These are phyloP conservation scores for Remorina albescens DNA, from an alignment of 2,797 vertebrate genomes.

Conservation along the genomic window DNA sequence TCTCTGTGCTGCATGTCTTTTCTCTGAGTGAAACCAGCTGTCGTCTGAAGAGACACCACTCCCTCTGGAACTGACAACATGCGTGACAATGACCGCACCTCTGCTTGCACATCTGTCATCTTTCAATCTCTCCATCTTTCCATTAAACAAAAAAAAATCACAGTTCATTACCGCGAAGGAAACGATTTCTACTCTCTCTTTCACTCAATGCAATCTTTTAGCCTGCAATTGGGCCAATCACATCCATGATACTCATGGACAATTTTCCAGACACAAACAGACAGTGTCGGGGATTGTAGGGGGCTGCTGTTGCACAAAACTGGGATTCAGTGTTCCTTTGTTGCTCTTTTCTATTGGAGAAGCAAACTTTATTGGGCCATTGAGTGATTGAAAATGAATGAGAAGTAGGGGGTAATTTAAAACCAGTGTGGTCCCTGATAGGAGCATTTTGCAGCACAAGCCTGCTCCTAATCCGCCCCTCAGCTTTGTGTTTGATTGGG, in stretches of 20 bases:
- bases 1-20: slow-evolving; percentile 62
- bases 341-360: slow-evolving; percentile 66
- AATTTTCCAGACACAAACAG: slow-evolving; percentile 50
- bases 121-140: slow-evolving; percentile 67
- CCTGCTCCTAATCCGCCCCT: slow-evolving; percentile 78
- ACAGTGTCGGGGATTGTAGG: slow-evolving; percentile 36
- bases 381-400: slow-evolving; percentile 79
- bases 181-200: slow-evolving; percentile 41
- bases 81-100: slow-evolving; percentile 78
- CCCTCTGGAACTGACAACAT: slow-evolving; percentile 74
- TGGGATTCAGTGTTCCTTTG: slow-evolving; percentile 64
- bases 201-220: slow-evolving; percentile 11
- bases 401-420: slow-evolving; percentile 77
- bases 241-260: slow-evolving; percentile 27
- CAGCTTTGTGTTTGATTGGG: slow-evolving; percentile 85
- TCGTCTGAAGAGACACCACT: slow-evolving; percentile 69
- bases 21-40: slow-evolving; percentile 83
- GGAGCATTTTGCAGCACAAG: slow-evolving; percentile 76
- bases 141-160: slow-evolving; percentile 19
- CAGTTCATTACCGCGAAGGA: slow-evolving; percentile 10
- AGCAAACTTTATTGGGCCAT: slow-evolving; percentile 77
- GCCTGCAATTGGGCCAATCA: slow-evolving; percentile 21
- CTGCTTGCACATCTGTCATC: slow-evolving; percentile 76
- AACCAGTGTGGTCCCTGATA: slow-evolving; percentile 81
- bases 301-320: slow-evolving; percentile 52